Conservation (phyloP, 2,888 invertebrate genomes). For the Linnaemya vulpina region DNA sequence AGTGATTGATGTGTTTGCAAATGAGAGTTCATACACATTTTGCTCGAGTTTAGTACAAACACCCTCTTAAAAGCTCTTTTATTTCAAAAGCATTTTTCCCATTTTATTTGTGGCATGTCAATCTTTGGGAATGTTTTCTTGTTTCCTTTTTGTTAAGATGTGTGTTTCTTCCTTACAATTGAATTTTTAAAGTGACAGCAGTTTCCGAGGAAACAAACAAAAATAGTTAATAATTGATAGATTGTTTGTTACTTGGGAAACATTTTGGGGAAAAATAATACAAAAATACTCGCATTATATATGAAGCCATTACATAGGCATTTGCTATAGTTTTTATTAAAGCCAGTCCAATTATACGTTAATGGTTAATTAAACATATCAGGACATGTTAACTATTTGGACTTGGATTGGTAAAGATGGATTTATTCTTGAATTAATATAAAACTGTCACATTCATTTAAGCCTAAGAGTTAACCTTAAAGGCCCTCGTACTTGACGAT, state of each 20-base stretch:
- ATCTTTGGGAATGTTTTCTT: constrained; percentile 14
- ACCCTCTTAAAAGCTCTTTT: constrained; percentile 43
- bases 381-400: not conserved
- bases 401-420: too few species aligned
- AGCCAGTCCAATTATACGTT: not conserved
- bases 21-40: constrained; percentile 64
- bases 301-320: too few species aligned
- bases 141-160: not conserved
- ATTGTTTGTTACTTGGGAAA: constrained; percentile 24
- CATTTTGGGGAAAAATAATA: constrained; percentile 4
- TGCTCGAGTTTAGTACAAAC: constrained; percentile 34
- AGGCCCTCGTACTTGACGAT: too few species aligned
- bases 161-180: not conserved
- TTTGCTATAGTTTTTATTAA: too few species aligned
- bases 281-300: too few species aligned
- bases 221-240: constrained; percentile 49
- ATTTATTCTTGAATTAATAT: too few species aligned
- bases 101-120: constrained; percentile 28
- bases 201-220: constrained; percentile 26
- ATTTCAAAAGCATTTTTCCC: constrained; percentile 22
- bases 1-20: constrained; percentile 71
- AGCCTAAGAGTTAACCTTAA: too few species aligned
- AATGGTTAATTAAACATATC: not conserved
- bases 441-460: too few species aligned
- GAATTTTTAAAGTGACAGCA: constrained; percentile 47